Conservation (phyloP, 2,113 vertebrate species). For the Entelurus aequoreus region DNA sequence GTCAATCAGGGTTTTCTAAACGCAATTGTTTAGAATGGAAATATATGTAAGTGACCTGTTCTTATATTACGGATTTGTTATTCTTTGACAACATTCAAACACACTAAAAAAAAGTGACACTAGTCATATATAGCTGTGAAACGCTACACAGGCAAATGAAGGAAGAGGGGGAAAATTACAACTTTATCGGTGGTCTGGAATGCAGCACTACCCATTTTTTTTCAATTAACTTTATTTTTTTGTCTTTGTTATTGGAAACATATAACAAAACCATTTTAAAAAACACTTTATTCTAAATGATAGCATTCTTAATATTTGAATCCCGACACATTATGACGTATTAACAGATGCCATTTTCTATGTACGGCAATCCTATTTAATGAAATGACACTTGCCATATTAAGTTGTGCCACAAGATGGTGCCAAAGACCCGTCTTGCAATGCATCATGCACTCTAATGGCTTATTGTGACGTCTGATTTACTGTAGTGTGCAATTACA, state of each 20-base stretch:
- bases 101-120: not conserved
- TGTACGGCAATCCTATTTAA: not conserved
- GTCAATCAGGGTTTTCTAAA: not conserved
- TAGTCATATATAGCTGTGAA: too few species aligned
- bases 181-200: not conserved
- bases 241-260: not conserved
- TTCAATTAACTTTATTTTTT: not conserved
- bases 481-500: too few species aligned
- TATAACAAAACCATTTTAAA: too few species aligned
- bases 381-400: not conserved
- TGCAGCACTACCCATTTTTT: not conserved
- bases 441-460: too few species aligned
- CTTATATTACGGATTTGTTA: not conserved
- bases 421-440: constrained; percentile 14
- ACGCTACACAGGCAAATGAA: too few species aligned
- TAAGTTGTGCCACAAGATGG: constrained; percentile 41
- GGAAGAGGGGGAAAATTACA: not conserved
- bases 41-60: too few species aligned
- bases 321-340: not conserved
- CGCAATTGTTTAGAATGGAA: too few species aligned
- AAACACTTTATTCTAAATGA: too few species aligned
- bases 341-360: not conserved
- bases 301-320: not conserved
- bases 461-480: too few species aligned
- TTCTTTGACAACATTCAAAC: not conserved